phyloP scores from a whole-genome alignment of 2,113 vertebrate genomes.

The Elaphurus davidianus region DNA sequence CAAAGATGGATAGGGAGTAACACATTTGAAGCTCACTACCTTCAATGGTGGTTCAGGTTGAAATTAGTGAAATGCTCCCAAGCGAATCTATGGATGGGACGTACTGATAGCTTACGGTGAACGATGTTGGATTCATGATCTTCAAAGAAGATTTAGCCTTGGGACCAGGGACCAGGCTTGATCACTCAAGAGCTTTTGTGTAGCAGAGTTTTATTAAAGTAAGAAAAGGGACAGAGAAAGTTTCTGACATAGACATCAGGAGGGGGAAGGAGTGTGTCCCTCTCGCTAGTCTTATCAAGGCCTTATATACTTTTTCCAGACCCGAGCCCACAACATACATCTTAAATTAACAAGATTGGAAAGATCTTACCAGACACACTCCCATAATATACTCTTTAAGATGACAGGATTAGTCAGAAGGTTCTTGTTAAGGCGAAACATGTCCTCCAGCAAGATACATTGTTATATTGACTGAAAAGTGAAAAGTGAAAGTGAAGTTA shows the following conservation, averaged over 20 bases:
- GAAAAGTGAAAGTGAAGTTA: neutral
- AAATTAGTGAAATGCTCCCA: neutral
- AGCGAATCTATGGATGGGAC: neutral
- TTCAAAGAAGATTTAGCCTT: neutral
- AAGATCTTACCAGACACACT: neutral
- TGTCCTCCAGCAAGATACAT: neutral
- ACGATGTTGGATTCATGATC: neutral
- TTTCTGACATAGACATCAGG: neutral
- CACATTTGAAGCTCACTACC: neutral
- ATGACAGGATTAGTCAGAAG: neutral
- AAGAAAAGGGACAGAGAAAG: neutral
- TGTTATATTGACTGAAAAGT: neutral
- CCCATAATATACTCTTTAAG: neutral
- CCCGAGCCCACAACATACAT: neutral
- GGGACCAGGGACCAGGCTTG: neutral
- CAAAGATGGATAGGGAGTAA: neutral
- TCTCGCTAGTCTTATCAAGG: neutral
- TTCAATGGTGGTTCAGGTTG: neutral
- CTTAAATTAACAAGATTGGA: neutral
- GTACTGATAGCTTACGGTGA: neutral
- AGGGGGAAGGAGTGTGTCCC: neutral
- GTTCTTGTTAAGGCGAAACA: neutral
- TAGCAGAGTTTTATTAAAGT: neutral
- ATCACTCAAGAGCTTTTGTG: neutral
- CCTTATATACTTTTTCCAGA: neutral